Conservation (phyloP, 2,113 vertebrate genomes). For the Phodopus roborovskii region DNA sequence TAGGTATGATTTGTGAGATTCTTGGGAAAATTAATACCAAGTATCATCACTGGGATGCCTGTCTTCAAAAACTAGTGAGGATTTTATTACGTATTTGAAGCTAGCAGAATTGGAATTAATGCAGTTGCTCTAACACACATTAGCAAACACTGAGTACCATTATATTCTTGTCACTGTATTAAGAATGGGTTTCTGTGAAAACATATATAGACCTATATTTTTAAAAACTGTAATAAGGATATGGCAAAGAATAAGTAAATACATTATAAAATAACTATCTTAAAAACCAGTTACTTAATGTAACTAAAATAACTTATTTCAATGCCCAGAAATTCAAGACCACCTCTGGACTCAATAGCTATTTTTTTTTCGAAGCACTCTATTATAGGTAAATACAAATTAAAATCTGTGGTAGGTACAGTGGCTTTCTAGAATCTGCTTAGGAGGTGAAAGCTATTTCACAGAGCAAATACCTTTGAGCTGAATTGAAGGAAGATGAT, state of each 20-base stretch:
- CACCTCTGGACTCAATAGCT: background rate
- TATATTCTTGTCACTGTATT: background rate
- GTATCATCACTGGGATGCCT: background rate
- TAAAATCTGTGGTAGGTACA: background rate
- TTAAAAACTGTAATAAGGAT: background rate
- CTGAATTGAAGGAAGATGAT: background rate
- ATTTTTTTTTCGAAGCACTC: background rate
- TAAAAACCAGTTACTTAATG: background rate
- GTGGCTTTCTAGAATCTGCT: background rate
- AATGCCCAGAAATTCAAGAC: background rate
- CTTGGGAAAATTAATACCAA: background rate
- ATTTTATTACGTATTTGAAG: constrained; percentile 14
- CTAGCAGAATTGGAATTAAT: background rate
- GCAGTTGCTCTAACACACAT: background rate
- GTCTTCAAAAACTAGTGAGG: constrained; percentile 13
- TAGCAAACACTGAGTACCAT: background rate
- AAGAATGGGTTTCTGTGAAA: background rate
- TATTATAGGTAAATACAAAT: background rate
- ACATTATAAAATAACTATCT: constrained; percentile 6
- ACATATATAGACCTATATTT: background rate
- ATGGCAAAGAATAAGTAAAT: constrained; percentile 38
- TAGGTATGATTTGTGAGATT: background rate
- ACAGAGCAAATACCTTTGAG: background rate
- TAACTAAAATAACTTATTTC: background rate
- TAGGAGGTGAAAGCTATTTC: background rate